Conservation (phyloP, 2,888 invertebrate genomes). For the Drosophila paracracens region DNA sequence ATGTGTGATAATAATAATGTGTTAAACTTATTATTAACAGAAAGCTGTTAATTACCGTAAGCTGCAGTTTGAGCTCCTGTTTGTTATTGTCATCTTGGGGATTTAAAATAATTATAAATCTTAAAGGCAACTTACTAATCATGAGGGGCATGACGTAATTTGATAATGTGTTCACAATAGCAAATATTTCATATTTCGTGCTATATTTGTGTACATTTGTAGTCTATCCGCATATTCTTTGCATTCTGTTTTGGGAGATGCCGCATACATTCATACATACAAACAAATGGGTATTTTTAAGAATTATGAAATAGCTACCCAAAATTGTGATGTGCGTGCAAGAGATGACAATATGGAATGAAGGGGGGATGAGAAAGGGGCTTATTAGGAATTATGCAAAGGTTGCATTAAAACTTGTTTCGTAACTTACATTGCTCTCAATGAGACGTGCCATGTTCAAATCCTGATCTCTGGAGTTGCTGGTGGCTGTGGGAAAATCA, state of each 20-base stretch:
- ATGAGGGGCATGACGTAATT: constrained; percentile 26
- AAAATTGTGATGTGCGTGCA: constrained; percentile 9
- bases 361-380: neutral
- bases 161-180: constrained; percentile 5
- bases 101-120: neutral
- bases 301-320: constrained; percentile 51
- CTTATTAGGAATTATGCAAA: constrained; percentile 62
- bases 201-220: constrained; percentile 21
- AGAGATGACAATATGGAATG: neutral
- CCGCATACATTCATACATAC: constrained; percentile 30
- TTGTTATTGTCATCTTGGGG: neutral
- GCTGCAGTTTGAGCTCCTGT: neutral
- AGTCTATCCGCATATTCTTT: constrained; percentile 19
- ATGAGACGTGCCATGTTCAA: constrained; percentile 63
- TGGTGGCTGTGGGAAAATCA: constrained; percentile 44
- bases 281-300: constrained; percentile 52
- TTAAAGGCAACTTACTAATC: neutral
- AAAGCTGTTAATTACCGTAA: neutral
- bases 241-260: constrained; percentile 41
- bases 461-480: constrained; percentile 32
- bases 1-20: neutral
- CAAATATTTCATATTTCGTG: constrained; percentile 9
- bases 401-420: constrained; percentile 39
- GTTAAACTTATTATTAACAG: neutral
- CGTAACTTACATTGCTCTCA: constrained; percentile 72